A percentile compares a stretch with the other conserved stretches of the same genome.
phyloP scores from a whole-genome alignment of 2,113 vertebrate species.

The Clarias gariepinus region DNA sequence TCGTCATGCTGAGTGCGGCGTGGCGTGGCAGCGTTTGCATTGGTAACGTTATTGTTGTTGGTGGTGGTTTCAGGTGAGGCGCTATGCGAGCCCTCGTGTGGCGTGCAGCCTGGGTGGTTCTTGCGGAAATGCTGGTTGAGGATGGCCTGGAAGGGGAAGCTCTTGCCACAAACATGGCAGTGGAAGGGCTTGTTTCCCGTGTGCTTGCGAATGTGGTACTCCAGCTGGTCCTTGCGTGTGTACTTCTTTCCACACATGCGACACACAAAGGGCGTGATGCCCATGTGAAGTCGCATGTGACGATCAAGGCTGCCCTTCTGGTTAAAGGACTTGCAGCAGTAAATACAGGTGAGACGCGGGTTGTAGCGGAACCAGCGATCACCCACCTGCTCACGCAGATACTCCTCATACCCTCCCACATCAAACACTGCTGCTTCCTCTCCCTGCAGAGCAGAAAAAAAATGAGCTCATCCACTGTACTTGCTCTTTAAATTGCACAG shows the following conservation, averaged over 20 bases:
- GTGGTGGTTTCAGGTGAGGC: conserved; percentile 96
- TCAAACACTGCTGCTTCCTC: conserved; percentile 88
- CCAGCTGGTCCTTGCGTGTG: conserved; percentile 97
- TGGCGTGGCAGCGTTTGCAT: conserved; percentile 73
- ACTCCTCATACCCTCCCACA: conserved; percentile 93
- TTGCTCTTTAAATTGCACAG: background rate
- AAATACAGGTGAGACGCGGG: conserved; percentile 95
- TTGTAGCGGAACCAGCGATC: conserved; percentile 99
- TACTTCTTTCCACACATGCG: conserved; percentile 99
- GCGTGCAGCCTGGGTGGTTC: conserved; percentile 93
- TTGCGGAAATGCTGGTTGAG: conserved; percentile 99
- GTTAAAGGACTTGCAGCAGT: conserved; percentile 99
- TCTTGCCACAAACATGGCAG: conserved; percentile 96
- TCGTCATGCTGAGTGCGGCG: conserved; percentile 86
- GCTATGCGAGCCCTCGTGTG: conserved; percentile 90
- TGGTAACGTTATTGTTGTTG: conserved; percentile 42
- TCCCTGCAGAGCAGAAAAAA: conserved; percentile 70
- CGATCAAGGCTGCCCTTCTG: conserved; percentile 98
- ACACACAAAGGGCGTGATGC: conserved; percentile 96
- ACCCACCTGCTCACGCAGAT: conserved; percentile 93
- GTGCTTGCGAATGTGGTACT: conserved; percentile 99
- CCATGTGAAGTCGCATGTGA: conserved; percentile 99
- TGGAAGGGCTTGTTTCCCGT: conserved; percentile 99
- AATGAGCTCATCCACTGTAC: background rate
- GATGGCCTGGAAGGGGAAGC: conserved; percentile 99